Evolutionary conservation across 2,797 vertebrate species (phyloP).

Genomic region (Acipenser transmontanus): DNA sequence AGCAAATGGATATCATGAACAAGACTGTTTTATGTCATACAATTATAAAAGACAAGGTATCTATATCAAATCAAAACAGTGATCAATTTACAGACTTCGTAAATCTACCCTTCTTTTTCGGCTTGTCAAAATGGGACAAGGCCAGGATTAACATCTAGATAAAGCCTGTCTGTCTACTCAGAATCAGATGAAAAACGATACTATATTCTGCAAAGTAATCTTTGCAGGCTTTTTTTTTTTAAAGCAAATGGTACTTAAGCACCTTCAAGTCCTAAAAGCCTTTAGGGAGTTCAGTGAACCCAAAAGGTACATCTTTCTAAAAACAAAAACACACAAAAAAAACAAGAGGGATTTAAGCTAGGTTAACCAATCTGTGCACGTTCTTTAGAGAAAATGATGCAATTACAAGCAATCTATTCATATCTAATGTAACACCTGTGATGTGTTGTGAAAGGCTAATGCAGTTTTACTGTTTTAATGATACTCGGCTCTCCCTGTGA

Average conservation of each 20-base stretch:
- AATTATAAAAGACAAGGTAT: neutral
- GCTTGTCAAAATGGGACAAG: neutral
- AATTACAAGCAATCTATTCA: slow-evolving; percentile 25
- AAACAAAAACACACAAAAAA: neutral
- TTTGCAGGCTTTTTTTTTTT: too few species aligned
- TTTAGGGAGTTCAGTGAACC: too few species aligned
- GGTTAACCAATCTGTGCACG: slow-evolving; percentile 33
- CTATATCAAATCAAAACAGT: neutral
- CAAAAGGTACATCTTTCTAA: too few species aligned
- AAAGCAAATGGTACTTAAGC: too few species aligned
- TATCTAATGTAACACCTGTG: slow-evolving; percentile 45
- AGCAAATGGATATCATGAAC: neutral
- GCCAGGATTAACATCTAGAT: slow-evolving; percentile 5
- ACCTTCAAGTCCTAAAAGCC: too few species aligned
- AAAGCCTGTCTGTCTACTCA: slow-evolving; percentile 32
- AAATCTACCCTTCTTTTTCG: neutral
- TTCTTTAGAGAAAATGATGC: slow-evolving; percentile 40
- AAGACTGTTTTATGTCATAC: neutral
- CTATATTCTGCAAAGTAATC: too few species aligned
- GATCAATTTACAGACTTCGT: neutral
- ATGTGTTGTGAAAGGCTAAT: slow-evolving; percentile 30
- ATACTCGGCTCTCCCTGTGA: slow-evolving; percentile 31
- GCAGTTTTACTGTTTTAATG: slow-evolving; percentile 41
- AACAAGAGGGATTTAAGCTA: neutral
- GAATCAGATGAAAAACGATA: slow-evolving; percentile 29